These are phyloP conservation scores for Ceratoteleas bidentatus DNA, from an alignment of 1,140 invertebrate genomes.

Conservation along the genomic window DNA sequence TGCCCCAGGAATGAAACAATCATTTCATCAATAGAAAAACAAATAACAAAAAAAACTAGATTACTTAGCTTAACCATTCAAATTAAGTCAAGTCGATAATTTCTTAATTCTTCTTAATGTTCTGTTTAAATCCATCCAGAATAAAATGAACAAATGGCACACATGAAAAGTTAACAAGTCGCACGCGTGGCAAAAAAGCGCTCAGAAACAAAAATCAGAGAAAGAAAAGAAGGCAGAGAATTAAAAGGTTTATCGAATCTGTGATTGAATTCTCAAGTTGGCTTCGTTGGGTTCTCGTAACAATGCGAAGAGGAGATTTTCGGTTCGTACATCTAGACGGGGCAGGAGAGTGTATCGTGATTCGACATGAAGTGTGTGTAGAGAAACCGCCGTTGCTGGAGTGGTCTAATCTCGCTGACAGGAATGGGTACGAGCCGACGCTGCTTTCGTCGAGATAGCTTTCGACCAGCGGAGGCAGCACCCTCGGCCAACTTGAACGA, in stretches of 20 bases:
- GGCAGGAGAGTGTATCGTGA: conserved; percentile 60
- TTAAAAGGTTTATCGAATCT: conserved; percentile 55
- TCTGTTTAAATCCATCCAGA: too few species aligned
- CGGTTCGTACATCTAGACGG: conserved; percentile 17
- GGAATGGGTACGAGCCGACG: conserved; percentile 35
- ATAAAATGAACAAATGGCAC: neutral
- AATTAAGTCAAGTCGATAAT: too few species aligned
- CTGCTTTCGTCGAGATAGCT: conserved; percentile 30
- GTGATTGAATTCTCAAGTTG: conserved; percentile 65
- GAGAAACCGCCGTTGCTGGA: conserved; percentile 44
- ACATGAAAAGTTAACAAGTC: neutral
- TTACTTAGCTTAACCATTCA: too few species aligned
- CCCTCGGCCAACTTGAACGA: conserved; percentile 49
- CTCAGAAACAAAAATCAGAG: conserved; percentile 19
- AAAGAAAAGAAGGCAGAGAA: conserved; percentile 12
- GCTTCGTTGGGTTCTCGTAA: conserved; percentile 44
- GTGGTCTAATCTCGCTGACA: conserved; percentile 57
- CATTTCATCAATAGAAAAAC: too few species aligned
- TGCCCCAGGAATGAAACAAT: too few species aligned
- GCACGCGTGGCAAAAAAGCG: conserved; percentile 10
- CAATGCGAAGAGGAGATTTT: conserved; percentile 43
- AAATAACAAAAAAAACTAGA: too few species aligned
- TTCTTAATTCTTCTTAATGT: too few species aligned
- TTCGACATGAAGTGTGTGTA: conserved; percentile 53
- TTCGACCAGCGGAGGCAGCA: conserved; percentile 48